Evolutionary conservation across 2,113 vertebrate species (phyloP).

Genomic region (Zeus faber): DNA sequence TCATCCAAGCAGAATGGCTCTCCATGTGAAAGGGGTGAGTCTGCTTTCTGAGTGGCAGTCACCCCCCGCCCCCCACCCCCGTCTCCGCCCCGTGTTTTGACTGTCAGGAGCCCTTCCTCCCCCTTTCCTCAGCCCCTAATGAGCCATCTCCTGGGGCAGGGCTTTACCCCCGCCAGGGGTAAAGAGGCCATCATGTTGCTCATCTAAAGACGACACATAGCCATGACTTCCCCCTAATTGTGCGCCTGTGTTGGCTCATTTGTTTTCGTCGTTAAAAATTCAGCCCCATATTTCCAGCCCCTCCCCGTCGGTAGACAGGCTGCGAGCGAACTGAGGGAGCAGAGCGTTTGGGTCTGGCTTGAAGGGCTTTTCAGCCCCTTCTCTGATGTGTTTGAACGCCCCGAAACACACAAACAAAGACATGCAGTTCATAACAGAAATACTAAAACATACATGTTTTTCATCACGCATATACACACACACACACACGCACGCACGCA

Average conservation of each 20-base stretch:
- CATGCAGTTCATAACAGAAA: too few species aligned
- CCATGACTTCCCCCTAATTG: conserved; percentile 84
- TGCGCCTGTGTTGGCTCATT: conserved; percentile 80
- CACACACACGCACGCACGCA: not conserved
- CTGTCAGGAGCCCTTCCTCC: conserved; percentile 53
- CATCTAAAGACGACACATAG: conserved; percentile 86
- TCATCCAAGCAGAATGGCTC: conserved; percentile 35
- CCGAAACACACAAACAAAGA: conserved; percentile 42
- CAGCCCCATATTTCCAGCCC: conserved; percentile 71
- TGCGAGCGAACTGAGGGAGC: conserved; percentile 77
- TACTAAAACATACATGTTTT: not conserved
- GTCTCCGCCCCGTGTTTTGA: conserved; percentile 56
- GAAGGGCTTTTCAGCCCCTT: conserved; percentile 63
- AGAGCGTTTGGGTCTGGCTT: conserved; percentile 69
- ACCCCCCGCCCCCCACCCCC: conserved; percentile 4
- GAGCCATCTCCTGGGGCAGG: conserved; percentile 80
- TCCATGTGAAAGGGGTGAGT: conserved; percentile 42
- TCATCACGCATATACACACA: not conserved
- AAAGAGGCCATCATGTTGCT: conserved; percentile 87
- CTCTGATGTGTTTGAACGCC: conserved; percentile 55
- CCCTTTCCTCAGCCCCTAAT: conserved; percentile 74
- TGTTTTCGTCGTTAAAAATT: conserved; percentile 85
- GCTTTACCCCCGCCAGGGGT: conserved; percentile 78
- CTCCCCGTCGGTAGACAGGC: conserved; percentile 62
- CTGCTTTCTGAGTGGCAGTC: conserved; percentile 45